Evolutionary conservation across 2,888 invertebrate species (phyloP), one percentile per base, ranked within the genome.

Genomic region (Lochmaea crataegi): DNA sequence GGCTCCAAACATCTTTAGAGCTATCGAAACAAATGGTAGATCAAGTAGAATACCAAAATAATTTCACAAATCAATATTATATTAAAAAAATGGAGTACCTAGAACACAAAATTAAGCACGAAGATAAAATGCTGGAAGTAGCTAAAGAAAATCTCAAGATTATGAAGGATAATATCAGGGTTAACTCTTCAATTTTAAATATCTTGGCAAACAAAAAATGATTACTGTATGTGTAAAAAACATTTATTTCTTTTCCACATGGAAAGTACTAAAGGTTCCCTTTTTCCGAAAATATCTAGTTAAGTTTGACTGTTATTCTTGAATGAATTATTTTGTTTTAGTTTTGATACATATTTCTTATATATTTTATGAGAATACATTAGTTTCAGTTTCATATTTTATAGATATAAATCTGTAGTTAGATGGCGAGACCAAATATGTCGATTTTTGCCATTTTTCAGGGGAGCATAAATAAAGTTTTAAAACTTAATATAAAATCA

Each of bases 51-150:
- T 5, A 42, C 7, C 2, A 42, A 42, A 42, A 48, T 48, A 48
- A 48, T 48, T 2, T 48, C 14, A 48, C 48, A 1, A 48, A 48
- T 48, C 2, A 48, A 48, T 48, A 48, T 48, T 48, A 48, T 48
- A 14, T 48, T 14, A 14, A 48, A 48, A 48, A 48, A 48, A 48
- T 48, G 12, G 48, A 48, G 48, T 48, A 48, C 4, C 48, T 48
- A 48, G 48, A 48, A 14, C 48, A 48, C 48, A 48, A 48, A 48
- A 48, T 14, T 14, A 48, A 48, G 48, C 12, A 48, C 12, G 48
- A 48, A 48, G 48, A 14, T 16, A 57, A 18, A 64, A 57, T 65
- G 11, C n/a, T 68, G 32, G 56, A 32, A 61, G 26, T 48, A 48
- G 48, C 48, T 48, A 11, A 48, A 48, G 48, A 48, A 48, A 48